Percentiles rank a stretch among this genome's conserved stretches.
Conservation (phyloP, 2,888 invertebrate genomes). For the Lobophora halterata region DNA sequence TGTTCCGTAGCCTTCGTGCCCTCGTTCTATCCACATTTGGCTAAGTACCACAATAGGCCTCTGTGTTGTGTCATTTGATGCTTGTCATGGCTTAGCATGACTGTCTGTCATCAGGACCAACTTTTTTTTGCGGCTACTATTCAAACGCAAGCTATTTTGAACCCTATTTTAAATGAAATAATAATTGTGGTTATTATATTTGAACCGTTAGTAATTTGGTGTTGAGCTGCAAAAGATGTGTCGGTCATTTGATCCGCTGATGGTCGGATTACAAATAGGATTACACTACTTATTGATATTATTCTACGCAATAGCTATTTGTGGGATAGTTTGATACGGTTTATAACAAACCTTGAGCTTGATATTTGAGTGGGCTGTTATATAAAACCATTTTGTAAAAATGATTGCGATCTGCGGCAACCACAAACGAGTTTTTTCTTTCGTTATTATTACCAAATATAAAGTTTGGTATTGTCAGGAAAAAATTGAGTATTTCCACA, state of each 20-base stretch:
- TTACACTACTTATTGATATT: conserved; percentile 35
- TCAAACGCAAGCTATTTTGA: conserved; percentile 1
- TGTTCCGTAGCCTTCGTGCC: conserved; percentile 1
- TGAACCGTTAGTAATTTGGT: conserved; percentile 7
- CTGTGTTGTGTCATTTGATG: conserved; percentile 25
- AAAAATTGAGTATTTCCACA: too few relatives aligned
- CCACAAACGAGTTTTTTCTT: too few relatives aligned
- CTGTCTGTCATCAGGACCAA: conserved; percentile 22
- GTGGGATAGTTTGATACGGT: conserved; percentile 17
- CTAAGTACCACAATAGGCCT: conserved; percentile 23
- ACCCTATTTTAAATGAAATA: not conserved
- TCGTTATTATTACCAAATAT: too few relatives aligned
- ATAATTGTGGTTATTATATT: not conserved
- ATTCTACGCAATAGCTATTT: conserved; percentile 24
- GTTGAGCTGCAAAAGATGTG: conserved; percentile 31
- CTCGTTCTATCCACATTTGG: conserved; percentile 12
- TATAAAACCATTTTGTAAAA: too few relatives aligned
- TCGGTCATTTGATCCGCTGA: conserved; percentile 52
- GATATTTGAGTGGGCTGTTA: conserved; percentile 8
- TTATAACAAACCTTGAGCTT: conserved; percentile 2
- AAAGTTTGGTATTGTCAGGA: too few relatives aligned
- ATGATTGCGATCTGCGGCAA: too few relatives aligned
- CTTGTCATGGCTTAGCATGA: conserved; percentile 28
- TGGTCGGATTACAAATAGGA: conserved; percentile 53
- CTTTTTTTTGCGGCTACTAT: not conserved